Evolutionary conservation across 2,113 vertebrate genomes (phyloP).

Genomic region (Dipodomys merriami): DNA sequence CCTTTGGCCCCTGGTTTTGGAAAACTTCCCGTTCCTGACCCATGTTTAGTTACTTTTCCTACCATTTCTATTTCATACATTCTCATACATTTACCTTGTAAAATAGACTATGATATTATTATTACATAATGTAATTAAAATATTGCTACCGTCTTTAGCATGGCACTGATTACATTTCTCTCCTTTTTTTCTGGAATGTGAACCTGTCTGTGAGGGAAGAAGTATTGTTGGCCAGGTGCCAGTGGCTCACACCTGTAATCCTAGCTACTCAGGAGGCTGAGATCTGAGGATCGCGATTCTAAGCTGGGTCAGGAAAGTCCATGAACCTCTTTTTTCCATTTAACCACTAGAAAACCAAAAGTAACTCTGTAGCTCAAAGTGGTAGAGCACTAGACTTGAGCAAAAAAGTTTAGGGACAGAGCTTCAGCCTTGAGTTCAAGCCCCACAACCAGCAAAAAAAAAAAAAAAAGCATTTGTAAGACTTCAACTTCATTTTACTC

Average conservation of each 20-base stretch:
- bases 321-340: too few species aligned
- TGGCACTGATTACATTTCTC: constrained; percentile 62
- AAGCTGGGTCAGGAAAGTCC: too few species aligned
- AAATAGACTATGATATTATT: constrained; percentile 89
- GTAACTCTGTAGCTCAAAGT: too few species aligned
- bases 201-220: not conserved
- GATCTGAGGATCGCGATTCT: too few species aligned
- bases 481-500: not conserved
- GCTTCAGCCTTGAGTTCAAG: too few species aligned
- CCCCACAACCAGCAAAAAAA: too few species aligned
- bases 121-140: constrained; percentile 88
- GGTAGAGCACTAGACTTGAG: too few species aligned
- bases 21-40: constrained; percentile 79
- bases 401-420: too few species aligned
- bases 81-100: constrained; percentile 86
- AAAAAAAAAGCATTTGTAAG: not conserved
- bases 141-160: constrained; percentile 84
- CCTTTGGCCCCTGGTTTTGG: constrained; percentile 54
- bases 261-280: too few species aligned
- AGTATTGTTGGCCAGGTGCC: not conserved
- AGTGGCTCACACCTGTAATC: too few species aligned
- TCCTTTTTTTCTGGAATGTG: constrained; percentile 46
- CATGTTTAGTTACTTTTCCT: constrained; percentile 83
- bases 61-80: constrained; percentile 83
- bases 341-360: too few species aligned